Percentiles rank a stretch among this genome's conserved stretches.
phyloP scores from a whole-genome alignment of 1,140 invertebrate genomes.

The Platorchestia sp. region DNA sequence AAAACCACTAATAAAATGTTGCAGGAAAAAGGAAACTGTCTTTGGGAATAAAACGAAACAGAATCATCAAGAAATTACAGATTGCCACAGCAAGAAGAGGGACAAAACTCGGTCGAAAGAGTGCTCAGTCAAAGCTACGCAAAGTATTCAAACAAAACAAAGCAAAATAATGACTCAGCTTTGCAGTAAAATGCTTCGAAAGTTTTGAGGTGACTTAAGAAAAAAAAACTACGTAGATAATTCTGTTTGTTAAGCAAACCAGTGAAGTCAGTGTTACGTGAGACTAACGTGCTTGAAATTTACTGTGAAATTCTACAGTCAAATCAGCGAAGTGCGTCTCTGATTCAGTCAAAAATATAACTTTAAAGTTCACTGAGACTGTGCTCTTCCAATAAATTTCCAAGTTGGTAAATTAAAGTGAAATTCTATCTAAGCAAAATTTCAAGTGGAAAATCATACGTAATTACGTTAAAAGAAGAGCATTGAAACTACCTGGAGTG shows the following conservation, averaged over 20 bases:
- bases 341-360: too few relatives aligned
- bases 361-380: background rate
- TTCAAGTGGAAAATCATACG: background rate
- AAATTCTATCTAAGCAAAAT: background rate
- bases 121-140: background rate
- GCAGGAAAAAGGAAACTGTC: background rate
- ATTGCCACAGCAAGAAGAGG: background rate
- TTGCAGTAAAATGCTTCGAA: background rate
- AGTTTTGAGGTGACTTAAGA: background rate
- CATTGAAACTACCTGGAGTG: slow-evolving; percentile 2
- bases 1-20: background rate
- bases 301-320: background rate
- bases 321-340: background rate
- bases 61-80: background rate
- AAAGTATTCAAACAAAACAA: background rate
- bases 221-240: background rate
- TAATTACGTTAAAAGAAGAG: background rate
- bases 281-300: background rate
- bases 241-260: background rate
- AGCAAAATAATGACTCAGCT: background rate
- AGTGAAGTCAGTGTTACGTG: background rate
- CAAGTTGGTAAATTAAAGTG: background rate
- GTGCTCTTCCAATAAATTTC: background rate
- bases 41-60: background rate
- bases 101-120: background rate